phyloP scores from a whole-genome alignment of 2,888 invertebrate genomes.

The Heliconius ismenius region DNA sequence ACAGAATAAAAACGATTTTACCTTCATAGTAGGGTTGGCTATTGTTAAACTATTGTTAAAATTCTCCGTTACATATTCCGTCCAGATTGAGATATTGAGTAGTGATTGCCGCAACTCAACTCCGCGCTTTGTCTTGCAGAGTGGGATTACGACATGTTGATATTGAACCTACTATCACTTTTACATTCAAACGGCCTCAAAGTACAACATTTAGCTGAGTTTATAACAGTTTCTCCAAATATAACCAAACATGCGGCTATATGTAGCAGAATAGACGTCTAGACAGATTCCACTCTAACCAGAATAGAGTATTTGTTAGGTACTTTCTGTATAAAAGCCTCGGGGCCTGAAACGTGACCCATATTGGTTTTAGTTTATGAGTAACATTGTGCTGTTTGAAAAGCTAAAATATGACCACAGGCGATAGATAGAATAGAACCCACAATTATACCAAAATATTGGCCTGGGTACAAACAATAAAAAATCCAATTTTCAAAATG shows the following conservation, averaged over 20 bases:
- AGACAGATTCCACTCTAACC: slow-evolving; percentile 31
- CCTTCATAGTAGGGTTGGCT: no score
- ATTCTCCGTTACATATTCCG: no score
- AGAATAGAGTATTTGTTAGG: slow-evolving; percentile 26
- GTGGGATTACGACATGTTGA: no score
- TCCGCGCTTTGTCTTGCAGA: no score
- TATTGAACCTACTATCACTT: not conserved
- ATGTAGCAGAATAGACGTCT: slow-evolving; percentile 28
- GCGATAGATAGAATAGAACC: not conserved
- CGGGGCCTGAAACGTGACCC: slow-evolving; percentile 17
- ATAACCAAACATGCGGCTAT: slow-evolving; percentile 21
- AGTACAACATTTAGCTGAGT: not conserved
- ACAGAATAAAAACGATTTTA: no score
- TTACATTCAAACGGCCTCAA: not conserved
- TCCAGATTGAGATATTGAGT: no score
- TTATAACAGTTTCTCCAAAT: slow-evolving; percentile 18
- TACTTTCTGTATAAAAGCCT: slow-evolving; percentile 21
- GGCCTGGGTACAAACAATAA: not conserved
- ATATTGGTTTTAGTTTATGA: slow-evolving; percentile 19
- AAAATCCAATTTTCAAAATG: not conserved
- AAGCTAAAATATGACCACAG: not conserved
- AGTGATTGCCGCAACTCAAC: no score
- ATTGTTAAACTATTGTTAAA: no score
- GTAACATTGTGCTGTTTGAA: slow-evolving; percentile 3
- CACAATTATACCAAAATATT: not conserved